Evolutionary conservation across 1,140 invertebrate species (phyloP).

Genomic region (Theocolax elegans): DNA sequence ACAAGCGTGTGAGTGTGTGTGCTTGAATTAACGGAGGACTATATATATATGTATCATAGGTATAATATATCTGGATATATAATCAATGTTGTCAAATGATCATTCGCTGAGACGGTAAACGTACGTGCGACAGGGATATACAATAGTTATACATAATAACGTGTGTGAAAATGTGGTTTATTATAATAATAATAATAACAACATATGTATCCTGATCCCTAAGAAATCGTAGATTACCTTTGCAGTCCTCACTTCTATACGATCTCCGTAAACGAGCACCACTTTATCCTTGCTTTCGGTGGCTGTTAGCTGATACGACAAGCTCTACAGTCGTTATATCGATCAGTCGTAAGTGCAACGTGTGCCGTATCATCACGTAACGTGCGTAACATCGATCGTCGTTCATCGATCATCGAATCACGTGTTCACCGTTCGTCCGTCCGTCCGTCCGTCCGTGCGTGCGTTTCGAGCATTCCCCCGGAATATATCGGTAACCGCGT

Average conservation of each 20-base stretch:
- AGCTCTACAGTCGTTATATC: slow-evolving; percentile 60
- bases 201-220: slow-evolving; percentile 1
- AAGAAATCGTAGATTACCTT: slow-evolving; percentile 49
- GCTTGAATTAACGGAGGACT: slow-evolving; percentile 20
- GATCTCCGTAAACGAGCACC: slow-evolving; percentile 71
- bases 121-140: slow-evolving; percentile 10
- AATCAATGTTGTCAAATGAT: slow-evolving; percentile 18
- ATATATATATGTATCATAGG: neutral
- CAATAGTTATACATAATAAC: neutral
- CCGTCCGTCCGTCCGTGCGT: slow-evolving; percentile 15
- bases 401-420: neutral
- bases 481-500: slow-evolving; percentile 20
- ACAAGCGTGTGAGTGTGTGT: slow-evolving; percentile 25
- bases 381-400: slow-evolving; percentile 15
- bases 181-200: too few species aligned
- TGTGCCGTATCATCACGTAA: slow-evolving; percentile 14
- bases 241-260: slow-evolving; percentile 70
- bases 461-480: neutral
- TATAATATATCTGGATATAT: slow-evolving; percentile 26
- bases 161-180: too few species aligned
- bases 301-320: slow-evolving; percentile 65
- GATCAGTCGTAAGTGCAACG: too few species aligned
- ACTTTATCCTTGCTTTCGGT: slow-evolving; percentile 69
- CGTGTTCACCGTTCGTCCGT: neutral
- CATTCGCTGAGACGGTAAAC: slow-evolving; percentile 30